Conservation (phyloP, 2,113 vertebrate species). For the Enhydra lutris region DNA sequence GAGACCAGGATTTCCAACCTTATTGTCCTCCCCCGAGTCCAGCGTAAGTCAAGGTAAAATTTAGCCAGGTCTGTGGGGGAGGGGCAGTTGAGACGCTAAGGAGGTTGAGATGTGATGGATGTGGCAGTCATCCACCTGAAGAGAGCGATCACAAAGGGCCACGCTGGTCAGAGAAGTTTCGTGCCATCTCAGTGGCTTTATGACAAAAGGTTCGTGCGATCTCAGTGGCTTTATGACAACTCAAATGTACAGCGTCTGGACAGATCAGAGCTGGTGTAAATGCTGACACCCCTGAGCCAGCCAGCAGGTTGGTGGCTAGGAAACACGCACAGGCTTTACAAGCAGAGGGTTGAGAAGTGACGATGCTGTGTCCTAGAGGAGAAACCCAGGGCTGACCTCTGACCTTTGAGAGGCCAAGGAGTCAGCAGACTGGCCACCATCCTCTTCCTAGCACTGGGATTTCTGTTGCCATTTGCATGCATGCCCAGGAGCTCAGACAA, state of each 20-base stretch:
- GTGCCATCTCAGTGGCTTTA: not conserved
- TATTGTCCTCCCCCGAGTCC: not conserved
- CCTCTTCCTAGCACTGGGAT: not conserved
- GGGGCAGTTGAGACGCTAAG: not conserved
- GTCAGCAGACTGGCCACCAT: not conserved
- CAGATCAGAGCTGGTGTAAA: not conserved
- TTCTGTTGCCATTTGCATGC: not conserved
- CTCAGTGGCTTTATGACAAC: not conserved
- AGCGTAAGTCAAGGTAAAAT: not conserved
- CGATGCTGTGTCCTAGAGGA: not conserved
- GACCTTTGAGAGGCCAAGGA: not conserved
- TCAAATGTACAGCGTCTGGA: not conserved
- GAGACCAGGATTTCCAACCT: not conserved
- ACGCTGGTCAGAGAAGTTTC: not conserved
- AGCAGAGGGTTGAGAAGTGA: not conserved
- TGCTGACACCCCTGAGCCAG: not conserved
- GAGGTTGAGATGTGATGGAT: not conserved
- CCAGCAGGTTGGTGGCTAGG: not conserved
- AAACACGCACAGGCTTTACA: not conserved
- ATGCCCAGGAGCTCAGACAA: conserved; percentile 40
- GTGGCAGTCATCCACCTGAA: not conserved
- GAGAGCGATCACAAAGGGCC: not conserved
- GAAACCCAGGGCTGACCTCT: not conserved
- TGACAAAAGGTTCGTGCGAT: not conserved
- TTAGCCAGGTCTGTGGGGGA: not conserved